Evolutionary conservation across 1,140 invertebrate genomes (phyloP).

Genomic region (Drosophila baimaii): DNA sequence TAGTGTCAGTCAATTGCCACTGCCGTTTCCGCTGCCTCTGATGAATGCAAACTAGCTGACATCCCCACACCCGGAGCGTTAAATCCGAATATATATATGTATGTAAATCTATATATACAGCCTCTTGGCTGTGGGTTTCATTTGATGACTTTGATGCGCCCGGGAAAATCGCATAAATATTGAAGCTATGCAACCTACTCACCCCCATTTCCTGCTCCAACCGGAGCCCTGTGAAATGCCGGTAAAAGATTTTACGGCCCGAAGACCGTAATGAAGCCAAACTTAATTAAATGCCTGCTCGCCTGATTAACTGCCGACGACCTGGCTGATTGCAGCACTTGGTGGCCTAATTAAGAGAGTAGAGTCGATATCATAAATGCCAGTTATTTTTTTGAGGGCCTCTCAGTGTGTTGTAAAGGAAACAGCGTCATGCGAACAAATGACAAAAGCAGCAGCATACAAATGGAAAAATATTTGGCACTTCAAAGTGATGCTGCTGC

Average conservation of each 20-base stretch:
- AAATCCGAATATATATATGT: conserved; percentile 23
- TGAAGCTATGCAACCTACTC: conserved; percentile 35
- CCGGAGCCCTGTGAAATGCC: conserved; percentile 5
- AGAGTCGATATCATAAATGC: conserved; percentile 59
- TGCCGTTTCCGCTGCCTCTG: conserved; percentile 40
- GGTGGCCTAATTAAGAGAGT: conserved; percentile 60
- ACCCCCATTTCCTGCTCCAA: conserved; percentile 1
- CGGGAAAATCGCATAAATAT: conserved; percentile 69
- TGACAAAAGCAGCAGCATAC: conserved; percentile 53
- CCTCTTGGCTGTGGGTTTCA: conserved; percentile 32
- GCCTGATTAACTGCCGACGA: conserved; percentile 62
- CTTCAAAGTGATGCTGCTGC: conserved; percentile 59
- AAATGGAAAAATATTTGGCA: conserved; percentile 82
- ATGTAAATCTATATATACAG: neutral
- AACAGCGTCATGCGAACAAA: conserved; percentile 41
- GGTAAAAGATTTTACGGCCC: conserved; percentile 27
- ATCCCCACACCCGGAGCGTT: conserved; percentile 24
- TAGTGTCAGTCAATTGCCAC: conserved; percentile 65
- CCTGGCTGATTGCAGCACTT: conserved; percentile 51
- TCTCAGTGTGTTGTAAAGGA: neutral
- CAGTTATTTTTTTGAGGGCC: conserved; percentile 8
- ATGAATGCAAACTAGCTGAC: conserved; percentile 72
- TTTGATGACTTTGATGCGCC: conserved; percentile 60
- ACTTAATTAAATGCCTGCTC: conserved; percentile 74
- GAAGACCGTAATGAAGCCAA: conserved; percentile 36